Percentiles rank a stretch among this genome's conserved stretches.
These are phyloP conservation scores for Tor tambroides DNA, from an alignment of 2,113 vertebrate species.

Conservation along the genomic window DNA sequence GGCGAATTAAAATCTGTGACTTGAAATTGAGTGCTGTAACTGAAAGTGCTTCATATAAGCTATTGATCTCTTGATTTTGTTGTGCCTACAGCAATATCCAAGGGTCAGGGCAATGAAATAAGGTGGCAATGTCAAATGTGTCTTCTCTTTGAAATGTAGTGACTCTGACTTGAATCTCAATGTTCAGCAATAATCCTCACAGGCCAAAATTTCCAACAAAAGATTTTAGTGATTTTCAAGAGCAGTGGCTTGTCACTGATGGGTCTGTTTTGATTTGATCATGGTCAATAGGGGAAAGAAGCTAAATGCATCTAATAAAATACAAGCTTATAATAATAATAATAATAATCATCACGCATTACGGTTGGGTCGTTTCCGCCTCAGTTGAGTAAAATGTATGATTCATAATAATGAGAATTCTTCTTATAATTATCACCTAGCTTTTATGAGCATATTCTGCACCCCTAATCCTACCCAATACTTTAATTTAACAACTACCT, in stretches of 20 bases:
- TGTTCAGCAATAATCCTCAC: not conserved
- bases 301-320: not conserved
- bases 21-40: constrained; percentile 14
- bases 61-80: constrained; percentile 7
- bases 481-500: no score
- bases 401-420: not conserved
- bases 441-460: no score
- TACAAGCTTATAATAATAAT: not conserved
- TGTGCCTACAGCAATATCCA: not conserved
- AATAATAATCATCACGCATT: not conserved
- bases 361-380: not conserved
- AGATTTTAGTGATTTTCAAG: not conserved
- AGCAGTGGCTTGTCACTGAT: not conserved
- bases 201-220: not conserved
- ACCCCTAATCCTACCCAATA: no score
- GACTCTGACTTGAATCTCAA: not conserved
- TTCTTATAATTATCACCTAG: no score
- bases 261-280: no score
- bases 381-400: not conserved
- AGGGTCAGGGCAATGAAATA: not conserved
- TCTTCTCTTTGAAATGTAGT: not conserved
- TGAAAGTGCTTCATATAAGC: not conserved
- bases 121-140: not conserved
- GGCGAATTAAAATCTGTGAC: constrained; percentile 4
- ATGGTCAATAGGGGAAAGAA: no score